phyloP scores from a whole-genome alignment of 2,888 invertebrate genomes.

The Peribatodes rhomboidaria region DNA sequence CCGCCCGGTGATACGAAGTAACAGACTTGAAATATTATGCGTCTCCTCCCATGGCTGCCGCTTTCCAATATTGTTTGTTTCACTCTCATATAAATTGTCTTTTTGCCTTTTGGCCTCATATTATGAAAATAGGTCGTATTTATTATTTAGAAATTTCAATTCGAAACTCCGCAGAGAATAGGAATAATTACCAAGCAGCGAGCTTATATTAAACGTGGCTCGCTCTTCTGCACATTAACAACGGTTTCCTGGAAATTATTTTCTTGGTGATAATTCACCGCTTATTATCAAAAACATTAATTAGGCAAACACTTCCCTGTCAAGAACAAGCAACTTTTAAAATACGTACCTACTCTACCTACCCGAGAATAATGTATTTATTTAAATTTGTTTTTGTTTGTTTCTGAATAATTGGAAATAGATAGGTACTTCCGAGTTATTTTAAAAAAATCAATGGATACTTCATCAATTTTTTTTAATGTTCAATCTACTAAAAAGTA shows the following conservation, averaged over 20 bases:
- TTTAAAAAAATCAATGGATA: too few species aligned
- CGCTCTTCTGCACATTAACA: constrained; percentile 28
- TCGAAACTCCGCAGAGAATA: constrained; percentile 31
- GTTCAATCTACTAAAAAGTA: too few species aligned
- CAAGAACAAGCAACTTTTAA: background rate
- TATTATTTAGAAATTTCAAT: constrained; percentile 39
- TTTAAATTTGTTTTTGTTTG: background rate
- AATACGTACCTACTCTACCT: background rate
- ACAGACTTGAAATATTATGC: constrained; percentile 39
- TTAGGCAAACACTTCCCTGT: background rate
- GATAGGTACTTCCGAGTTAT: too few species aligned
- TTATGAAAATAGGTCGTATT: constrained; percentile 29
- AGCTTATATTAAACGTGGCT: constrained; percentile 26
- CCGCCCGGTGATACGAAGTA: constrained; percentile 23
- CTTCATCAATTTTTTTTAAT: too few species aligned
- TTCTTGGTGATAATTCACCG: constrained; percentile 17
- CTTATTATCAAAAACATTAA: constrained; percentile 15
- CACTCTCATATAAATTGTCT: constrained; percentile 33
- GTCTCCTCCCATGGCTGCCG: constrained; percentile 20
- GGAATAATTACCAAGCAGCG: constrained; percentile 36
- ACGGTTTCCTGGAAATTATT: constrained; percentile 23
- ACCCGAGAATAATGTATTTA: background rate
- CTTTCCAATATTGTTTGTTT: constrained; percentile 41
- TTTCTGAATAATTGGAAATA: background rate
- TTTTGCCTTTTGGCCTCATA: constrained; percentile 34